Base-by-base conservation (phyloP, 2,113 vertebrate species). In the Trachemys scripta region DNA sequence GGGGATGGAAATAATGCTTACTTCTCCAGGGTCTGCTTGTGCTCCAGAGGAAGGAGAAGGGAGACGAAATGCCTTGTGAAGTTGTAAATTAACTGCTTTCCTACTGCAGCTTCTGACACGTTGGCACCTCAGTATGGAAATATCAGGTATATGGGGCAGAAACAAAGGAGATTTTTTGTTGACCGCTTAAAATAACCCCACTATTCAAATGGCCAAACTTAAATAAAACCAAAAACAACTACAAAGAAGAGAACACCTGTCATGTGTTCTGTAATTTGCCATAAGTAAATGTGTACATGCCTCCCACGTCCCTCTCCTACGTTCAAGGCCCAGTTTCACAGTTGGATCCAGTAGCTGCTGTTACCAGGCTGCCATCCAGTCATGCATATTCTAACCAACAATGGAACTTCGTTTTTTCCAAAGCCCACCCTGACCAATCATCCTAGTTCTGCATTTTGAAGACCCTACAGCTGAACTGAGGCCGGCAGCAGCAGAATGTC, bases 401-500 rank as follows among this genome's bases (percentile, higher is more conserved):
- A 8, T 6, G 2, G 0, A 45, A 49, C 38, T 65, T 54, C 0
- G 47, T 84, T 47, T 56, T 35, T 69, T 38, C 94, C 87, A 69
- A 79, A 42, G 84, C 84, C 2, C 20, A 87, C 84, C 3, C 59
- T 0, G 82, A 49, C 51, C 2, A 4, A 89, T 82, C 92, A 85
- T 0, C 0, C 47, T 1, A 9, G 27, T 54, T 59, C 59, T 54
- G 84, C 75, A 87, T 49, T 47, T 54, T n/a, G 49, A 59, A 57
- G 83, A 16, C 79, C 56, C 24, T 25, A 56, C 54, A 56, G 54
- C 14, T 56, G 24, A 56, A 56, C 24, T 2, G 0, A 53, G 8
- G 17, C 90, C 42, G 10, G 91, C 65, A 31, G 91, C 49, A 90
- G 88, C 82, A 94, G 89, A 90, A 83, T 51, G 29, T 25, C 80